These are phyloP conservation scores for Archips crataeganus DNA, from an alignment of 2,888 invertebrate genomes.

Conservation along the genomic window DNA sequence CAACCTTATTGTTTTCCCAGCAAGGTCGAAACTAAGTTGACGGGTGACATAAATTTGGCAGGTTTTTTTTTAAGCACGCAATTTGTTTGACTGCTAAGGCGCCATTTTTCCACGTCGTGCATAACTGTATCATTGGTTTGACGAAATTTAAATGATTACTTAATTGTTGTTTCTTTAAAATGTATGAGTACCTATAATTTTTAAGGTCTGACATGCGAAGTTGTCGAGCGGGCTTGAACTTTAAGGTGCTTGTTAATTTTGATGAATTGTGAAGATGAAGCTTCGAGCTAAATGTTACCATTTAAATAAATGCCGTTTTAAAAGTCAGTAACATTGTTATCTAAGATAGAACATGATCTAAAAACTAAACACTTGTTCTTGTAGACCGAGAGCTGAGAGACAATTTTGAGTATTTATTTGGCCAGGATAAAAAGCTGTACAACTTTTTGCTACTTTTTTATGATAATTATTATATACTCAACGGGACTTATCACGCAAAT, in stretches of 20 bases:
- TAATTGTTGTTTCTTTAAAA: conserved; percentile 70
- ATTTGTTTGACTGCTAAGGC: conserved; percentile 60
- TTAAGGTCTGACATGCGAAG: conserved; percentile 58
- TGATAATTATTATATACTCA: too few relatives aligned
- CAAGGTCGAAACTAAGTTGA: conserved; percentile 46
- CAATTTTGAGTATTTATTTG: too few relatives aligned
- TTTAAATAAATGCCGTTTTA: conserved; percentile 25
- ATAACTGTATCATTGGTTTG: conserved; percentile 79
- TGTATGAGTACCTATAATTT: conserved; percentile 62
- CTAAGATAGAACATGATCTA: conserved; percentile 26
- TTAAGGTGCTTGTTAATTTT: conserved; percentile 39
- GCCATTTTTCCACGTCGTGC: conserved; percentile 67
- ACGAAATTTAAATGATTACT: conserved; percentile 77
- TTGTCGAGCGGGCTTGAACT: conserved; percentile 32
- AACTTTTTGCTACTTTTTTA: too few relatives aligned
- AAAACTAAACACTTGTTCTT: conserved; percentile 37
- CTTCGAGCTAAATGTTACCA: conserved; percentile 3
- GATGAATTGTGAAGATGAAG: conserved; percentile 36
- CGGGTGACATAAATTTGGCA: conserved; percentile 16
- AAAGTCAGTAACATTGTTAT: conserved; percentile 37
- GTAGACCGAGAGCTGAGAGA: neutral
- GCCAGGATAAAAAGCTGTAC: too few relatives aligned
- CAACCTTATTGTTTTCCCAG: conserved; percentile 37
- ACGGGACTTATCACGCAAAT: too few relatives aligned
- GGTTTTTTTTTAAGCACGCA: conserved; percentile 51